Evolutionary conservation across 37 sponge, comb jelly and placozoan genomes (phyloP).

Genomic region (Corticium candelabrum): DNA sequence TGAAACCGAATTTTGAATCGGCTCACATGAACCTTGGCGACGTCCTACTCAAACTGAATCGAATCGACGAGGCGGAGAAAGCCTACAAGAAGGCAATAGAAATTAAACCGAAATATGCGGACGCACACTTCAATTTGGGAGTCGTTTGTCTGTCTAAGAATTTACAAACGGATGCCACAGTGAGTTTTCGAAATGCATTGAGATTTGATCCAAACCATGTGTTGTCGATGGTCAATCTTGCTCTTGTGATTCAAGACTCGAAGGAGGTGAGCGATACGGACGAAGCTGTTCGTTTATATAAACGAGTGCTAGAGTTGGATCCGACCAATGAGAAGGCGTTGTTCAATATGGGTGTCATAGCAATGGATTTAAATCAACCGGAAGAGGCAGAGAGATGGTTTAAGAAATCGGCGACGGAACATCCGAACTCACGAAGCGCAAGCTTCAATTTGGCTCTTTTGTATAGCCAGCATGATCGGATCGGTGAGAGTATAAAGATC

Average conservation of each 20-base stretch:
- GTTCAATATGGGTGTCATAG: conserved; percentile 9
- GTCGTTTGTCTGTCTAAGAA: background rate
- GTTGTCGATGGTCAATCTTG: conserved; percentile 11
- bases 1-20: conserved; percentile 34
- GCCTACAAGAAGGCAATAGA: conserved; percentile 5
- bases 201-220: background rate
- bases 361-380: background rate
- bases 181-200: background rate
- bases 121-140: conserved; percentile 5
- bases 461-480: background rate
- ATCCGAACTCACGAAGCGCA: background rate
- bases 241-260: background rate
- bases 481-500: background rate
- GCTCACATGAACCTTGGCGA: conserved; percentile 34
- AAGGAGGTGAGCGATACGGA: background rate
- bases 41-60: conserved; percentile 36
- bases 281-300: conserved; percentile 9
- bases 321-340: conserved; percentile 2
- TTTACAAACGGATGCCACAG: background rate
- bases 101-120: background rate
- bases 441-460: background rate
- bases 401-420: background rate
- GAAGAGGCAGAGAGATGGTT: conserved; percentile 20
- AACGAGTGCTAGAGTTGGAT: conserved; percentile 6
- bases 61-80: conserved; percentile 15